Evolutionary conservation across 2,888 invertebrate species (phyloP).

Genomic region (Nineta flava): DNA sequence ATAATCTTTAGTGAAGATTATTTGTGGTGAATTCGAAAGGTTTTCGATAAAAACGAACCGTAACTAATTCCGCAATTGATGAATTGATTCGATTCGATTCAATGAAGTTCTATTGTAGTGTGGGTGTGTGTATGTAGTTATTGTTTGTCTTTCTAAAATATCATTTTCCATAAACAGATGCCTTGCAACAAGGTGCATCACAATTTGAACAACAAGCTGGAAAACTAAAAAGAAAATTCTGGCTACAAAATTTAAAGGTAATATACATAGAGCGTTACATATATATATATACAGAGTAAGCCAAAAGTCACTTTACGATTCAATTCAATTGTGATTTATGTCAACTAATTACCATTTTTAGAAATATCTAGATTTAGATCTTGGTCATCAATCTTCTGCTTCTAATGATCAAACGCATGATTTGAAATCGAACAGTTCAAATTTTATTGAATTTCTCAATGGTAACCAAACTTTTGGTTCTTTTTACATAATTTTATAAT

Average conservation of each 20-base stretch:
- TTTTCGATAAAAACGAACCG: too few species aligned
- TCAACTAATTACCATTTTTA: neutral
- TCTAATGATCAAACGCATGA: too few species aligned
- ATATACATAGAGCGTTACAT: neutral
- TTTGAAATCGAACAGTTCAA: neutral
- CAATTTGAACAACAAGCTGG: conserved; percentile 95
- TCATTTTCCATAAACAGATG: conserved; percentile 39
- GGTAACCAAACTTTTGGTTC: neutral
- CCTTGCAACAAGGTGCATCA: conserved; percentile 82
- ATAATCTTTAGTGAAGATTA: too few species aligned
- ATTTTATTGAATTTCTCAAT: neutral
- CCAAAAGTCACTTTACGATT: neutral
- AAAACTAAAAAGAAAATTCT: conserved; percentile 89
- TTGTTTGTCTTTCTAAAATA: too few species aligned
- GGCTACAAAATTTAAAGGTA: conserved; percentile 89
- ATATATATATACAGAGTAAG: neutral
- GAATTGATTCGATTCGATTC: too few species aligned
- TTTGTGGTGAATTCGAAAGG: too few species aligned
- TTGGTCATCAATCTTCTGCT: neutral
- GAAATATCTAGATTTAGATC: too few species aligned
- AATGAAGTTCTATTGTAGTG: too few species aligned
- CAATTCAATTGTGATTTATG: too few species aligned
- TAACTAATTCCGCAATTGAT: too few species aligned
- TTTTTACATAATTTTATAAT: too few species aligned
- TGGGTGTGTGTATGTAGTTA: too few species aligned